Evolutionary conservation across 2,797 vertebrate genomes (phyloP).

Genomic region (Lycodopsis pacificus): DNA sequence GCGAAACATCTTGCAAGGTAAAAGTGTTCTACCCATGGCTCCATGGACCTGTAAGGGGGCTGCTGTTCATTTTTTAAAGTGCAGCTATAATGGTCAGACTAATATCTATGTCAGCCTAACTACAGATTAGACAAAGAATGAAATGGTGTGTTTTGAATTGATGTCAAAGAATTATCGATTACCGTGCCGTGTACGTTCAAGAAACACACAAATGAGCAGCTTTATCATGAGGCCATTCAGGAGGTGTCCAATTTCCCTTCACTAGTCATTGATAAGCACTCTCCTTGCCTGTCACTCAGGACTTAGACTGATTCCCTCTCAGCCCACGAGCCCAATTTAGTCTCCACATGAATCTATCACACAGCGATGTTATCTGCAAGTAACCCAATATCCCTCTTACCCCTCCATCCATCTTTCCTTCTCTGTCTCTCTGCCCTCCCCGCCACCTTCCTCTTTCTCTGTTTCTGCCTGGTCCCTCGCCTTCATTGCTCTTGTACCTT

Average conservation of each 20-base stretch:
- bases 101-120: conserved; percentile 53
- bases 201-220: conserved; percentile 70
- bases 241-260: conserved; percentile 68
- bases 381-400: conserved; percentile 62
- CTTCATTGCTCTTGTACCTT: conserved; percentile 27
- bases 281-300: conserved; percentile 73
- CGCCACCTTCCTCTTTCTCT: conserved; percentile 19
- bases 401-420: conserved; percentile 62
- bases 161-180: conserved; percentile 70
- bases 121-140: conserved; percentile 55
- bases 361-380: conserved; percentile 73
- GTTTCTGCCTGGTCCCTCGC: conserved; percentile 7
- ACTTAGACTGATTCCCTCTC: conserved; percentile 74
- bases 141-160: conserved; percentile 55
- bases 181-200: conserved; percentile 24
- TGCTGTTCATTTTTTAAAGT: conserved; percentile 53
- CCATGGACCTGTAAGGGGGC: neutral
- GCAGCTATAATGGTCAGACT: conserved; percentile 55
- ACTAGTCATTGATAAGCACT: conserved; percentile 73
- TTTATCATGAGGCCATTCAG: conserved; percentile 74
- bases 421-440: conserved; percentile 26
- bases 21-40: neutral
- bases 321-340: conserved; percentile 79
- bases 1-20: conserved; percentile 15
- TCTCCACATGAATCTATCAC: conserved; percentile 75